A percentile compares a stretch with the other conserved stretches of the same genome.
phyloP scores from a whole-genome alignment of 2,797 vertebrate genomes.

The Cuculus canorus region DNA sequence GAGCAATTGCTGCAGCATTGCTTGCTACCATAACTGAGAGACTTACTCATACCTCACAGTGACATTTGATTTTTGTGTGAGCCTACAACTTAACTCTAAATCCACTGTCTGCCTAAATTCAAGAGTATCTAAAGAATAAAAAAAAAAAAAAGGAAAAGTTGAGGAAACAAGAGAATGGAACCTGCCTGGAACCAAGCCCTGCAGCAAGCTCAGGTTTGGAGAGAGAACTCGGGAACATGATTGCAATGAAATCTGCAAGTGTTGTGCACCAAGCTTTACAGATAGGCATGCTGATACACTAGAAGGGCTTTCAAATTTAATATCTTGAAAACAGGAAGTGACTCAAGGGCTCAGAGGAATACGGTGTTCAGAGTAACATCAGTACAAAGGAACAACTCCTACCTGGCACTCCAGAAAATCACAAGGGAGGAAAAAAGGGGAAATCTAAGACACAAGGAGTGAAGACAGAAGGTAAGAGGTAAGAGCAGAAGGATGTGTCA shows the following conservation, averaged over 20 bases:
- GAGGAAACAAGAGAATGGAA: background rate
- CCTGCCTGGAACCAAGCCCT: background rate
- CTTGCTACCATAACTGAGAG: background rate
- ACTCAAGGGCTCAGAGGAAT: background rate
- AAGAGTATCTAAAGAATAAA: background rate
- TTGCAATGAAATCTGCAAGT: background rate
- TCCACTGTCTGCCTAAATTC: background rate
- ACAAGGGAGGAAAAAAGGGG: background rate
- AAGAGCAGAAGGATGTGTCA: background rate
- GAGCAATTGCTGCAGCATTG: background rate
- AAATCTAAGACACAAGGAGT: background rate
- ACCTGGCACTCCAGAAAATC: background rate
- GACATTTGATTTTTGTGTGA: background rate
- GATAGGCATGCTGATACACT: background rate
- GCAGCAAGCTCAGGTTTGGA: background rate
- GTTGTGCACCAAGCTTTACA: background rate
- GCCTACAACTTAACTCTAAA: background rate
- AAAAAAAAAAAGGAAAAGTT: background rate
- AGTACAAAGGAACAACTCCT: background rate
- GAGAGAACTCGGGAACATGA: background rate
- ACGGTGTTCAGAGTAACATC: background rate
- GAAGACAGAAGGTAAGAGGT: background rate
- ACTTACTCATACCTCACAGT: background rate
- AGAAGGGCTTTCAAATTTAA: background rate
- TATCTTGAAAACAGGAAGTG: background rate